Base-by-base conservation (phyloP, 2,888 invertebrate genomes). In the Brachycybe producta region DNA sequence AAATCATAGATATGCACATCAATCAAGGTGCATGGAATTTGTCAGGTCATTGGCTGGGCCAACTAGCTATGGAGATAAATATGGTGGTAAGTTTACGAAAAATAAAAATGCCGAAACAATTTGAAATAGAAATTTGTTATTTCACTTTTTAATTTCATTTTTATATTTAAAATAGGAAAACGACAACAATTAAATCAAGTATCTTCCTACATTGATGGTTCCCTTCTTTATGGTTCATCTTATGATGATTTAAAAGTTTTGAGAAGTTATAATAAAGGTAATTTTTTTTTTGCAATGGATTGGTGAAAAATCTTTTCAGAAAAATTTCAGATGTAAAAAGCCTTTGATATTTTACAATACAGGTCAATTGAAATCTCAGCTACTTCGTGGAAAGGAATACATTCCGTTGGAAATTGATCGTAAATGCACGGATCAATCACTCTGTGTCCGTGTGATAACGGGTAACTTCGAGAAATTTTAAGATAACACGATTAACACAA, bases 21-120 rank as follows among this genome's bases (percentile, higher is more conserved):
- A 42, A 11, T 19, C 42, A 15, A 78, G 75, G 3, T 88, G 88
- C 64, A 82, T 87, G 79, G 84, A 88, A 64, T 87, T 88, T 61
- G 80, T 87, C 1, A 69, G 88, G 45, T 84, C 48, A 2, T 27
- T 48, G 27, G 39, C 48, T 11, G 48, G 26, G 13, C 39, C 40
- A 19, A 19, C 30, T 40, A 28, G 35, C 23, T 21, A 43, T n/a
- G n/a, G n/a, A n/a, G n/a, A n/a, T n/a, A n/a, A n/a, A n/a, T n/a
- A n/a, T 15, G 24, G 15, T 43, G 43, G 43, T 28, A 43, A n/a
- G n/a, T n/a, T n/a, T n/a, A n/a, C n/a, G n/a, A n/a, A n/a, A n/a
- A n/a, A n/a, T n/a, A n/a, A n/a, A n/a, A n/a, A n/a, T n/a, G n/a
- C n/a, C n/a, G n/a, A n/a, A n/a, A n/a, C n/a, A n/a, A n/a, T n/a